A percentile compares a stretch with the other conserved stretches of the same genome.
phyloP scores from a whole-genome alignment of 1,140 invertebrate species.

The Listronotus bonariensis region DNA sequence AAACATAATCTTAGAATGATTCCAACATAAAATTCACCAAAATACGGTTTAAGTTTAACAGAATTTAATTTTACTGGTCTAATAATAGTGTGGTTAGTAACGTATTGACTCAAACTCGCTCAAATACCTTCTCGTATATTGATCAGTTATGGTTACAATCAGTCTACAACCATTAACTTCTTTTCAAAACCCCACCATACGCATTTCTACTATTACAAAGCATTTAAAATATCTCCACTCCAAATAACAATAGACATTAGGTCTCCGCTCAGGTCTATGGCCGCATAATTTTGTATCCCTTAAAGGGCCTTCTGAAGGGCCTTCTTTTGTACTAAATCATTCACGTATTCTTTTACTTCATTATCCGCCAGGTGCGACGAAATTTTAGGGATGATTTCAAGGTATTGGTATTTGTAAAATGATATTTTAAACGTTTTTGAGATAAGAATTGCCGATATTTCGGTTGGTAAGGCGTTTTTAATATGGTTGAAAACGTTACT shows the following conservation, averaged over 20 bases:
- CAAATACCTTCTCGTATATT: constrained; percentile 1
- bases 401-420: constrained; percentile 24
- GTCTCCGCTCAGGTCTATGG: constrained; percentile 6
- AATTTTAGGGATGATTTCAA: neutral
- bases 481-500: neutral
- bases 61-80: too few species aligned
- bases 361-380: constrained; percentile 19
- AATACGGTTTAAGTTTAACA: too few species aligned
- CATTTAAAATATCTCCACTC: constrained; percentile 18
- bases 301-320: constrained; percentile 21
- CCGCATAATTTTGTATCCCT: constrained; percentile 19
- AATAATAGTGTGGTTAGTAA: too few species aligned
- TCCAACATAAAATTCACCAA: too few species aligned
- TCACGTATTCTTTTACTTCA: constrained; percentile 22
- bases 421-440: constrained; percentile 26
- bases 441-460: too few species aligned
- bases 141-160: constrained; percentile 10
- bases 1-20: too few species aligned
- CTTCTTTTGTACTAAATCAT: constrained; percentile 24
- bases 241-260: constrained; percentile 14
- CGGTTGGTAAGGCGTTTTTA: neutral
- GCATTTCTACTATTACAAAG: constrained; percentile 11
- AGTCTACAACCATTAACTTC: constrained; percentile 21
- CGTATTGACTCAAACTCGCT: too few species aligned
- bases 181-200: constrained; percentile 13